Conservation (phyloP, 2,888 invertebrate species). For the Coelopa pilipes region DNA sequence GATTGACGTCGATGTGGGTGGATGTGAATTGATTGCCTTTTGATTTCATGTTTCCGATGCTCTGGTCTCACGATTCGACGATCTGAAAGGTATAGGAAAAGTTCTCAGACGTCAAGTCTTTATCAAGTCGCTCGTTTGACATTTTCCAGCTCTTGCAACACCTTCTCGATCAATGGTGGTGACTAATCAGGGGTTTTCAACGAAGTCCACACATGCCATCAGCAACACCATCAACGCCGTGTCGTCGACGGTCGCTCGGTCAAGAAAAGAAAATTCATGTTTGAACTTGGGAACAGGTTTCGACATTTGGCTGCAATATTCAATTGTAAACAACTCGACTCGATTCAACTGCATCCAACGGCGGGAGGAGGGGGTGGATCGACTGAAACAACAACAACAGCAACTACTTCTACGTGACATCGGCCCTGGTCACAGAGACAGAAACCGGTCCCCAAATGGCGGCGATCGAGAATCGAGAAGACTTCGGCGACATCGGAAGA, state of each 20-base stretch:
- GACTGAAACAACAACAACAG: neutral
- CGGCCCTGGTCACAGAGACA: neutral
- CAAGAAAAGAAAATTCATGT: slow-evolving; percentile 48
- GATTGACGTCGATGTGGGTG: no score
- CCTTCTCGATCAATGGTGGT: no score
- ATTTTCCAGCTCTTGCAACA: no score
- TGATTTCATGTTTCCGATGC: no score
- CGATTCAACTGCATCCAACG: slow-evolving; percentile 28
- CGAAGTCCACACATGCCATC: no score
- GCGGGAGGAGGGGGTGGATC: neutral
- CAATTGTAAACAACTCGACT: slow-evolving; percentile 27
- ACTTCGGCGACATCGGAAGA: no score
- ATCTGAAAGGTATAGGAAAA: no score
- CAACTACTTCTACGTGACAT: neutral
- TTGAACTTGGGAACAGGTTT: slow-evolving; percentile 63
- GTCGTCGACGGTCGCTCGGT: neutral
- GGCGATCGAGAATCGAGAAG: no score
- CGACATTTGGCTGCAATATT: slow-evolving; percentile 31
- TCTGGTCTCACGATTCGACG: no score
- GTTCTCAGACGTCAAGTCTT: neutral
- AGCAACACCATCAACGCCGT: neutral
- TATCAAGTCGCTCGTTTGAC: neutral
- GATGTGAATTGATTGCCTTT: no score
- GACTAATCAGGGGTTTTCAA: no score
- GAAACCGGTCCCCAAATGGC: neutral